phyloP scores from a whole-genome alignment of 2,113 vertebrate species.

The Tilapia sparmanii region DNA sequence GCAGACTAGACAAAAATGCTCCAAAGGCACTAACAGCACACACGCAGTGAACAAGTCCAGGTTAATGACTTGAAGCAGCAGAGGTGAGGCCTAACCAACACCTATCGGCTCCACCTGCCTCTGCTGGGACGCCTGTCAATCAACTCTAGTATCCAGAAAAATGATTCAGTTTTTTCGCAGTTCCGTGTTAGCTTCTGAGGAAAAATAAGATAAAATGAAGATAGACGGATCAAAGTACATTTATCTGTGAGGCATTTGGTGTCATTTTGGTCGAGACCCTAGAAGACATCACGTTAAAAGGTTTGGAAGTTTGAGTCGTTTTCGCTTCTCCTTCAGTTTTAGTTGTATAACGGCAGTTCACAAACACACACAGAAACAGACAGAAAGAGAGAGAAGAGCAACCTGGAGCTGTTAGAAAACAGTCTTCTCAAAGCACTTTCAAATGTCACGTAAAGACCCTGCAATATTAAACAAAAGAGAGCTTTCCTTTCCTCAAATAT shows the following conservation, averaged over 20 bases:
- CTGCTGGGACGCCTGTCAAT: neutral
- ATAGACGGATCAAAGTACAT: rapidly evolving
- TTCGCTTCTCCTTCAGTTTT: neutral
- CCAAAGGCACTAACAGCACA: neutral
- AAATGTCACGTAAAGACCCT: neutral
- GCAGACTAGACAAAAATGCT: neutral
- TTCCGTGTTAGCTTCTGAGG: neutral
- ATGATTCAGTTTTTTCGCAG: neutral
- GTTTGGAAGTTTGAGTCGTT: neutral
- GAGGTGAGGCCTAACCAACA: neutral
- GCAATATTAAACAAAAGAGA: neutral
- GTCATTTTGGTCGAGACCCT: neutral
- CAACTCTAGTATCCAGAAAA: neutral
- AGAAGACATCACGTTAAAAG: neutral
- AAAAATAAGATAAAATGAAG: neutral
- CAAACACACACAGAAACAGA: neutral
- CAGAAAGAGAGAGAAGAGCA: neutral
- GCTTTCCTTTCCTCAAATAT: neutral
- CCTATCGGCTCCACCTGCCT: neutral
- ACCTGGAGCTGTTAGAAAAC: neutral
- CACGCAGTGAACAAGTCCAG: neutral
- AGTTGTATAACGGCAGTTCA: neutral
- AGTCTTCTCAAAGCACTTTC: neutral
- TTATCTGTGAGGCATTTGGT: neutral
- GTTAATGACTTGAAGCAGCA: neutral